These are phyloP conservation scores for Mythimna vitellina DNA, from an alignment of 2,888 invertebrate species.

Conservation along the genomic window DNA sequence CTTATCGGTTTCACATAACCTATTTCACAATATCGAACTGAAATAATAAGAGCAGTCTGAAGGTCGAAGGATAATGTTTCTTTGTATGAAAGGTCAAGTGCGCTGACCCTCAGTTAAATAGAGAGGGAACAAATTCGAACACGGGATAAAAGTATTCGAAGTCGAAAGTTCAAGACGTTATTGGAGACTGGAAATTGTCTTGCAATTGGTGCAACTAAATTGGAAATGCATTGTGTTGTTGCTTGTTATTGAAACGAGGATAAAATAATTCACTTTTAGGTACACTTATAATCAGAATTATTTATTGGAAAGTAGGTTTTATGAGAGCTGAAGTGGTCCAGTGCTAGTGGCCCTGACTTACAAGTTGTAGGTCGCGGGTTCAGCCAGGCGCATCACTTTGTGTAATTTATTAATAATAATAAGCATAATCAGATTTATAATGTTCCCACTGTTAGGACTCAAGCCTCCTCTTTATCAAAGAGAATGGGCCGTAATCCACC, in stretches of 20 bases:
- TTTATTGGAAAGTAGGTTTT: too few relatives aligned
- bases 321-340: too few relatives aligned
- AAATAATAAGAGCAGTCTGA: constrained; percentile 47
- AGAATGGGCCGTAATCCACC: too few relatives aligned
- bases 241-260: not conserved
- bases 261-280: too few relatives aligned
- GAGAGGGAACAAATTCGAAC: constrained; percentile 46
- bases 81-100: constrained; percentile 58
- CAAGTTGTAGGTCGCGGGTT: too few relatives aligned
- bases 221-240: not conserved
- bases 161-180: constrained; percentile 8
- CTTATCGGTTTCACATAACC: constrained; percentile 60
- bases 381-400: too few relatives aligned
- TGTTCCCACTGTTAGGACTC: too few relatives aligned
- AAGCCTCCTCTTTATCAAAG: too few relatives aligned
- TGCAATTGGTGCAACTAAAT: constrained; percentile 9
- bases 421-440: too few relatives aligned
- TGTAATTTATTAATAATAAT: too few relatives aligned
- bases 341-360: too few relatives aligned
- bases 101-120: constrained; percentile 44
- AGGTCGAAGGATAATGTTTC: constrained; percentile 59
- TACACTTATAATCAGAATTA: too few relatives aligned
- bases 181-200: constrained; percentile 11
- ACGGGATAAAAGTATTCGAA: constrained; percentile 7
- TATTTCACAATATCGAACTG: constrained; percentile 52